These are phyloP conservation scores for Pollachius pollachius DNA, from an alignment of 2,113 vertebrate species.

Conservation along the genomic window DNA sequence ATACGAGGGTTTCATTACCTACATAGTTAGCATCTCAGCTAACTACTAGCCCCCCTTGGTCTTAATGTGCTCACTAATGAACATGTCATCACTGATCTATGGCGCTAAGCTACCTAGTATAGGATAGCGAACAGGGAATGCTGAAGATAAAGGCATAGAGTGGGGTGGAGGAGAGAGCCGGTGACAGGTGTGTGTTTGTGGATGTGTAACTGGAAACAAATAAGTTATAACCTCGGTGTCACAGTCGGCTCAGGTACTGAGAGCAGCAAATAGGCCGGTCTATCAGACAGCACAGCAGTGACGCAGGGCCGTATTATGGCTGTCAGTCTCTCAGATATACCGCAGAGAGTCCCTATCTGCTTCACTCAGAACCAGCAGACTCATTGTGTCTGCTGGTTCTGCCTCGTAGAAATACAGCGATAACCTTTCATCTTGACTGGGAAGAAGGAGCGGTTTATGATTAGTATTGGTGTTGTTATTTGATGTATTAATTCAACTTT, in stretches of 20 bases:
- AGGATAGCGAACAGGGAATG: not conserved
- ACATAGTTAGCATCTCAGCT: constrained; percentile 49
- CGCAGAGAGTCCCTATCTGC: too few relatives aligned
- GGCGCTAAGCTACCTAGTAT: not conserved
- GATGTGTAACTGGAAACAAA: constrained; percentile 34
- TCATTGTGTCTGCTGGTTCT: too few relatives aligned
- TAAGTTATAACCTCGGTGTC: constrained; percentile 39
- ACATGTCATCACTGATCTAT: constrained; percentile 59
- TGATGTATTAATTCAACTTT: too few relatives aligned
- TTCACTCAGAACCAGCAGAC: too few relatives aligned
- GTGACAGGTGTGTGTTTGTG: constrained; percentile 18
- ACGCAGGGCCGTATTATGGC: too few relatives aligned
- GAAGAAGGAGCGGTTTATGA: too few relatives aligned
- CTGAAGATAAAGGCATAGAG: not conserved
- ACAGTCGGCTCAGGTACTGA: not conserved
- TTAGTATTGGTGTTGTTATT: too few relatives aligned
- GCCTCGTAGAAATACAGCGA: too few relatives aligned
- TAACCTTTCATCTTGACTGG: too few relatives aligned
- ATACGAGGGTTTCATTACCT: constrained; percentile 37
- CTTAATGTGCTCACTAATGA: constrained; percentile 54
- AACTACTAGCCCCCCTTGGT: constrained; percentile 35
- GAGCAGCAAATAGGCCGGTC: too few relatives aligned
- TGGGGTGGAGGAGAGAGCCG: constrained; percentile 8
- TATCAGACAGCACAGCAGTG: too few relatives aligned
- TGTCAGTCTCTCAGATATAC: too few relatives aligned